phyloP scores from a whole-genome alignment of 2,113 vertebrate genomes.

The Paracanthobrama guichenoti region DNA sequence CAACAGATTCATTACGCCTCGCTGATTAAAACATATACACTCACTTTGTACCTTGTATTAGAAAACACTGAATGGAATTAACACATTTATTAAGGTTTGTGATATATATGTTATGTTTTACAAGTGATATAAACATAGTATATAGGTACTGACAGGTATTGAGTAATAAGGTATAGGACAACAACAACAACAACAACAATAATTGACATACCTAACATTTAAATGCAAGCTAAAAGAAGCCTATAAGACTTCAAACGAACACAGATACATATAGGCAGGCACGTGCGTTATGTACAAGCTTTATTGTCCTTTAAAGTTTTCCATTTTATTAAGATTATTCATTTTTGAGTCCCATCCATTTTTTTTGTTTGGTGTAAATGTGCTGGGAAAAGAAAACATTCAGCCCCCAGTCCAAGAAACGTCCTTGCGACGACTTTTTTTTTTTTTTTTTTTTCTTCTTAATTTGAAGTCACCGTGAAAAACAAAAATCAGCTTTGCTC shows the following conservation, averaged over 20 bases:
- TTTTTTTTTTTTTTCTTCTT: conserved; percentile 23
- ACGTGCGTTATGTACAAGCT: conserved; percentile 68
- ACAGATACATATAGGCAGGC: conserved; percentile 63
- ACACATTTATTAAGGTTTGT: conserved; percentile 40
- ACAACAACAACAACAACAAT: conserved; percentile 61
- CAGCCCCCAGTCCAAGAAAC: conserved; percentile 43
- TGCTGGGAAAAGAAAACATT: conserved; percentile 43
- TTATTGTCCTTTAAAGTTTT: conserved; percentile 48
- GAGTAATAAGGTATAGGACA: conserved; percentile 60
- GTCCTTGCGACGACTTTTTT: conserved; percentile 38
- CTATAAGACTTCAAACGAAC: conserved; percentile 53
- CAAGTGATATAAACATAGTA: conserved; percentile 69
- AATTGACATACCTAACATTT: conserved; percentile 57
- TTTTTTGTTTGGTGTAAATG: conserved; percentile 44
- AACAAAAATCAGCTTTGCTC: conserved; percentile 41
- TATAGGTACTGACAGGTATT: conserved; percentile 45
- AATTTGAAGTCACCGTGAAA: conserved; percentile 47
- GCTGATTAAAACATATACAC: background rate
- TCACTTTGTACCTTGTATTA: background rate
- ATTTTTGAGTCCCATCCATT: conserved; percentile 48
- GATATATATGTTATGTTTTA: conserved; percentile 59
- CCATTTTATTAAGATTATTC: conserved; percentile 32
- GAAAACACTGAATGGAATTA: conserved; percentile 28
- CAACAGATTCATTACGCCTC: background rate
- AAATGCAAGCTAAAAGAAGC: conserved; percentile 50